Evolutionary conservation across 1,140 invertebrate genomes (phyloP), one percentile per base, ranked within the genome.

Genomic region (Yoshiicerus persimilis): DNA sequence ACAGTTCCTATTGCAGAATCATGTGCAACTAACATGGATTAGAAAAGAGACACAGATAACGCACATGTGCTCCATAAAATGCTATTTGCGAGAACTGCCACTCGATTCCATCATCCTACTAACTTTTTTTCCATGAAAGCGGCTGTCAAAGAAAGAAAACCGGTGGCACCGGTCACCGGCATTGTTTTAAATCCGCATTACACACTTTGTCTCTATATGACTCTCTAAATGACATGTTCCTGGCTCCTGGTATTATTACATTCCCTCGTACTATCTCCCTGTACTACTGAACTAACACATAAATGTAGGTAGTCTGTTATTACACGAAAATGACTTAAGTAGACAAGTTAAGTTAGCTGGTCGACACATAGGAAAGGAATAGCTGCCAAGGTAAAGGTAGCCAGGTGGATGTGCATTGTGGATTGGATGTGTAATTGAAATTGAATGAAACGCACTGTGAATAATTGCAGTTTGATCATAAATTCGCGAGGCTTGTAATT

Each of bases 401-500:
- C 9, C 16, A 41, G 2, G 1, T 11, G 9, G 39, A 9, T 5
- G 23, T 4, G 25, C 6, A 30, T 5, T 32, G 66, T 70, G 66
- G 25, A 16, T 16, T 70, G 64, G 9, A 70, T 70, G 64, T 70
- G 66, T 70, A 70, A 70, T 70, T 70, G 25, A 70, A 56, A 70
- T 70, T 70, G 66, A 70, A 70, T 70, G 66, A 70, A 70, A 70
- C 66, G 66, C 66, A 70, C 66, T 70, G 66, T 70, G 66, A 70
- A 70, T 70, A 70, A 70, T 70, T 70, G 30, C 66, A 30, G 66
- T 30, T 70, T 30, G 66, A 27, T 70, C 66, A 70, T 70, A 70
- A 70, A 70, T 70, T 70, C 66, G 27, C 66, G 66, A 70, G 30
- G 25, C 66, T 70, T 30, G 66, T 70, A 70, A 70, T 70, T 70